phyloP scores from a whole-genome alignment of 2,888 invertebrate species.

The Rotaria sp. region DNA sequence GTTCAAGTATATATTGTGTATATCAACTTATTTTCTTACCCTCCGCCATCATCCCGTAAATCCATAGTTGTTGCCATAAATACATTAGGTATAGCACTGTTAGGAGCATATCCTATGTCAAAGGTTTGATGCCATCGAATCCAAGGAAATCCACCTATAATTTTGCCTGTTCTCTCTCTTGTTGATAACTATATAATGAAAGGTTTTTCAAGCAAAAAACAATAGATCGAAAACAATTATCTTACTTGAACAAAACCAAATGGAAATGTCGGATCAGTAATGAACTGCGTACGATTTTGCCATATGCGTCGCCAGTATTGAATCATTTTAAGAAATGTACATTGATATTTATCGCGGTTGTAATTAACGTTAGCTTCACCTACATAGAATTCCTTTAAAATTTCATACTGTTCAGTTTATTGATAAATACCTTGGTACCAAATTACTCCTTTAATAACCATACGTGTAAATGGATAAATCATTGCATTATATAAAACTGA shows the following conservation, averaged over 20 bases:
- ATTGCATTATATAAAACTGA: conserved; percentile 50
- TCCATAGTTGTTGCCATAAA: conserved; percentile 51
- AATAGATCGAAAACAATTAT: conserved; percentile 6
- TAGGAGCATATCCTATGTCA: conserved; percentile 48
- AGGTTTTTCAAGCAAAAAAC: background rate
- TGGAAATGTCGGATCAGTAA: conserved; percentile 45
- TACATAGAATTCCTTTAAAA: too few species aligned
- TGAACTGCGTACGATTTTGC: conserved; percentile 42
- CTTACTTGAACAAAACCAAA: conserved; percentile 51
- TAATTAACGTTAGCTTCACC: conserved; percentile 46
- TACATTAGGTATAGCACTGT: conserved; percentile 45
- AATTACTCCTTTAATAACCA: conserved; percentile 49
- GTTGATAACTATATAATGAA: background rate
- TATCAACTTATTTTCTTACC: background rate
- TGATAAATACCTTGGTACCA: conserved; percentile 49
- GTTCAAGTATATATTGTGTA: too few species aligned
- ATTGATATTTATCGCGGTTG: conserved; percentile 45
- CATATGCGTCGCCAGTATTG: conserved; percentile 48
- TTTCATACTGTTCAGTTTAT: too few species aligned
- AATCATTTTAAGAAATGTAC: conserved; percentile 49
- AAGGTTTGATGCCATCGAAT: conserved; percentile 50
- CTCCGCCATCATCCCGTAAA: conserved; percentile 44
- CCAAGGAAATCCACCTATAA: conserved; percentile 45
- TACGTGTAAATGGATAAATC: conserved; percentile 49
- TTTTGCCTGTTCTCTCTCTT: background rate